Percentiles rank a stretch among this genome's conserved stretches.
phyloP scores from a whole-genome alignment of 2,797 vertebrate species.

The Channa striata region DNA sequence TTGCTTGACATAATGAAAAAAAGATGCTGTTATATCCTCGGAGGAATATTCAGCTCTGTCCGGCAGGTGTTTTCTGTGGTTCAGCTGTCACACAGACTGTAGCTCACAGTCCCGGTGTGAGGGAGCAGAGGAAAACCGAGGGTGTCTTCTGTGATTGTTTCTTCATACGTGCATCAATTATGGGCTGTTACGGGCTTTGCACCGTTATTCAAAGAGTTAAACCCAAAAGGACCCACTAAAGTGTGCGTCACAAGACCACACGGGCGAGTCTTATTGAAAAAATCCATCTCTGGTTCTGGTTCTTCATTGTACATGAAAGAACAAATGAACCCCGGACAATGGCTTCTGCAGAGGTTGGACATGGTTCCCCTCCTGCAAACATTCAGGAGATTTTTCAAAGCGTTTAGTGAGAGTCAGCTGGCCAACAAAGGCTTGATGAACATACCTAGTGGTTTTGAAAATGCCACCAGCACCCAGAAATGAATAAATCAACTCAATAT shows the following conservation, averaged over 20 bases:
- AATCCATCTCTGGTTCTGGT: slow-evolving; percentile 5
- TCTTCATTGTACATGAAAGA: neutral
- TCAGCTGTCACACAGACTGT: slow-evolving; percentile 33
- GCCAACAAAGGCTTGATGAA: slow-evolving; percentile 17
- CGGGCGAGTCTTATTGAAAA: slow-evolving; percentile 6
- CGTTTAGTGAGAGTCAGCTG: slow-evolving; percentile 47
- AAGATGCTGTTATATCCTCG: slow-evolving; percentile 15
- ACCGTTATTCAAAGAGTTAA: slow-evolving; percentile 28
- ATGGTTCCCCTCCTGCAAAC: slow-evolving; percentile 24
- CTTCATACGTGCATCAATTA: no score
- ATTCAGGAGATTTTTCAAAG: slow-evolving; percentile 32
- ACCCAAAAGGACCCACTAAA: slow-evolving; percentile 15
- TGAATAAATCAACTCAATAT: slow-evolving; percentile 10
- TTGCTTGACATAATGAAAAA: slow-evolving; percentile 19
- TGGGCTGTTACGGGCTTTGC: slow-evolving; percentile 8
- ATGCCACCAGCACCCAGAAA: slow-evolving; percentile 1
- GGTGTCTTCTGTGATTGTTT: slow-evolving; percentile 8
- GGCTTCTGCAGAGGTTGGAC: neutral
- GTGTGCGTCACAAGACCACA: neutral
- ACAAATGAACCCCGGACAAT: neutral
- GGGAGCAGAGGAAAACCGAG: slow-evolving; percentile 27
- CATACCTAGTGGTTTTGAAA: neutral
- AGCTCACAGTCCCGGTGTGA: slow-evolving; percentile 32
- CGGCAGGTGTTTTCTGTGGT: slow-evolving; percentile 29
- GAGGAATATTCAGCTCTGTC: slow-evolving; percentile 28